Evolutionary conservation across 2,113 vertebrate genomes (phyloP), one percentile per base, ranked within the genome.

Genomic region (Xiphophorus couchianus): DNA sequence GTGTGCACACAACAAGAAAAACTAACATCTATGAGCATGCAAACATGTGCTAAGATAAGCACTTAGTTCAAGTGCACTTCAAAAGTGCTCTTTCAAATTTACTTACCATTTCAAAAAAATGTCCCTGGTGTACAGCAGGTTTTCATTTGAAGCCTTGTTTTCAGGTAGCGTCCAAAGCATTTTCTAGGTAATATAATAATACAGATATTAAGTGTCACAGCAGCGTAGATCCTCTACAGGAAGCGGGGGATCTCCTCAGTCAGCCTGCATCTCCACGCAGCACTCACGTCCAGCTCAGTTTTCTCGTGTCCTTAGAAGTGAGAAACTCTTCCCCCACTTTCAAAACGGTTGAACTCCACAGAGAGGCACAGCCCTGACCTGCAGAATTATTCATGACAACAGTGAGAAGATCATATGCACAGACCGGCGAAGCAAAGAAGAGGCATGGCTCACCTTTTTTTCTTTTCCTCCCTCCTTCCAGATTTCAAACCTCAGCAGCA

Each of bases 61-160:
- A n/a, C 51, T 9, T 7, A 25, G 25, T 51, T 42, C 37, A 67
- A 74, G 60, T 62, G 39, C 29, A 62, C 17, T 33, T 9, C 27
- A 33, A 33, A 58, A 58, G 22, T 58, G 51, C 51, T 14, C 61
- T 35, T 66, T 73, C n/a, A 68, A n/a, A 71, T 74, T 80, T 88
- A 92, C 92, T 93, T 85, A 93, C 92, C 88, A 65, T 76, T 2
- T 71, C 33, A 77, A 33, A 66, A n/a, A 67, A 31, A 39, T 76
- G 72, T 74, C 81, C 77, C 58, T 22, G 14, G 58, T 62, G 25
- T 28, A 33, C 3, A 54, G 31, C 35, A 66, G 8, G 13, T 66
- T n/a, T 39, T 39, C 35, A 25, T 28, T 37, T 62, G 44, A 28
- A 76, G 51, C 37, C 33, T 1, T 30, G 58, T 69, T 68, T 67